Conservation (phyloP, 1,140 invertebrate genomes). For the Anagrus nilaparvatae region DNA sequence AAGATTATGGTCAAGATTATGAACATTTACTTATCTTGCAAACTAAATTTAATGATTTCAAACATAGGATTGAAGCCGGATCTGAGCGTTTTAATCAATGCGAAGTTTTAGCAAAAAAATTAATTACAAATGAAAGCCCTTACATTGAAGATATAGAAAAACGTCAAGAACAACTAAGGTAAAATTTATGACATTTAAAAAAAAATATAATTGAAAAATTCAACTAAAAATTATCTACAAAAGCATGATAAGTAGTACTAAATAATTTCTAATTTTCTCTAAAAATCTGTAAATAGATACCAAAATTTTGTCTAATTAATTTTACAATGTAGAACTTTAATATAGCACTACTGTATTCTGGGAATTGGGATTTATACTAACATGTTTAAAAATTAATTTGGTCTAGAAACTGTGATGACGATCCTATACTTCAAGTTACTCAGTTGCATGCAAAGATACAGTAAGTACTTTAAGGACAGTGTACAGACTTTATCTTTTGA, state of each 20-base stretch:
- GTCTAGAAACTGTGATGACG: conserved; percentile 35
- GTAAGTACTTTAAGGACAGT: conserved; percentile 30
- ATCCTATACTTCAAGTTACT: conserved; percentile 35
- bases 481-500: too few relatives aligned
- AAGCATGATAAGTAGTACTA: conserved; percentile 3
- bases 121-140: conserved; percentile 79
- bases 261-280: conserved; percentile 5
- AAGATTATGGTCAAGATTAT: conserved; percentile 96
- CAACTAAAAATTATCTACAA: neutral
- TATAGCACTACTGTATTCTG: too few relatives aligned
- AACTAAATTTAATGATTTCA: conserved; percentile 93
- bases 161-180: conserved; percentile 81
- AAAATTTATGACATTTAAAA: conserved; percentile 26
- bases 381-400: conserved; percentile 26
- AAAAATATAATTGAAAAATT: neutral
- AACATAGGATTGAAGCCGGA: conserved; percentile 82
- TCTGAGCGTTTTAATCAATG: conserved; percentile 88
- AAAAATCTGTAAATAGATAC: conserved; percentile 1
- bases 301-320: conserved; percentile 9
- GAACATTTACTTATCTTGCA: conserved; percentile 84
- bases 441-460: conserved; percentile 31
- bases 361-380: conserved; percentile 28
- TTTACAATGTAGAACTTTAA: too few relatives aligned
- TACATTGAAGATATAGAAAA: conserved; percentile 81
- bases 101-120: conserved; percentile 81